Conservation (phyloP, 2,797 vertebrate species). For the Danio jaintianensis region DNA sequence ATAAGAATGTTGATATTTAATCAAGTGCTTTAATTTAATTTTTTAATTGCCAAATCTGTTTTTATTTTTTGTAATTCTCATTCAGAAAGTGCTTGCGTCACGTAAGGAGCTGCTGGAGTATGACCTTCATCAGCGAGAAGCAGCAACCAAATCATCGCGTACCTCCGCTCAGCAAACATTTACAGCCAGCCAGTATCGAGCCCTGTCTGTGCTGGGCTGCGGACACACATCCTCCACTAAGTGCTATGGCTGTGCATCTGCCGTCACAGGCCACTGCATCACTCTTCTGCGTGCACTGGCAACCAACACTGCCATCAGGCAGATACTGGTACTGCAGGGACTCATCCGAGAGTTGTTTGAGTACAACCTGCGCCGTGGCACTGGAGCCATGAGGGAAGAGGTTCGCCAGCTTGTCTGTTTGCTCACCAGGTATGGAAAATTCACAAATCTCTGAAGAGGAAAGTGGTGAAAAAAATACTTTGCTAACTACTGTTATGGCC, state of each 20-base stretch:
- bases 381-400: constrained; percentile 93
- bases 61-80: not conserved
- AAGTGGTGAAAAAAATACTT: not conserved
- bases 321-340: constrained; percentile 96
- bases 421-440: constrained; percentile 86
- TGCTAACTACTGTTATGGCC: not conserved
- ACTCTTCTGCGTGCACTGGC: constrained; percentile 93
- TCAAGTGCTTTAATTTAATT: not conserved
- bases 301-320: constrained; percentile 93
- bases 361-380: constrained; percentile 93
- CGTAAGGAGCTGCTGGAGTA: constrained; percentile 97
- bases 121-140: constrained; percentile 96
- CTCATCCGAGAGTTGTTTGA: constrained; percentile 97
- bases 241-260: constrained; percentile 97
- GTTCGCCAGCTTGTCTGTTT: constrained; percentile 98
- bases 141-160: constrained; percentile 93
- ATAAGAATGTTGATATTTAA: not conserved
- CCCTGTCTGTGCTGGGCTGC: constrained; percentile 93
- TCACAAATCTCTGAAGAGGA: not conserved
- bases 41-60: not conserved
- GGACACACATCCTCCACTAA: constrained; percentile 97
- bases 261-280: constrained; percentile 97
- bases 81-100: constrained; percentile 97
- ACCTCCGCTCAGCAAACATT: constrained; percentile 91
- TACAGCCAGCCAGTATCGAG: constrained; percentile 96